Base-by-base conservation (phyloP, 1,140 invertebrate species). In the Archivesica marissinica region DNA sequence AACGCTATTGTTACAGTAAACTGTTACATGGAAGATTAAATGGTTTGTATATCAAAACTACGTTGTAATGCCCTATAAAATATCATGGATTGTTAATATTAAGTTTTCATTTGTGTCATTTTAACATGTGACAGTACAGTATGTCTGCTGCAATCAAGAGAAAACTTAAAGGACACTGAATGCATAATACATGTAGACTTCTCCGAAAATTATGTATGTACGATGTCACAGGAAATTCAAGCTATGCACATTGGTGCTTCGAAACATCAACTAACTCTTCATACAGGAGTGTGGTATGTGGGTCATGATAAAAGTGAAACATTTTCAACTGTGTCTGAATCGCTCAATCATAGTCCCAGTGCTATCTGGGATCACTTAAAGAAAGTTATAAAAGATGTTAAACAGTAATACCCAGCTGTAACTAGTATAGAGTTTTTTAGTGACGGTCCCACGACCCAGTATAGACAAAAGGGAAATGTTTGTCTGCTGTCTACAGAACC, bases 371-470 rank as follows among this genome's bases (percentile, higher is more conserved):
- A 59, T 1, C 52, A 88, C 59, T 13, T 88, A 41, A 66, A 75
- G 25, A 50, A 85, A 41, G 35, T 88, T 20, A 56, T 56, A 4
- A 56, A 11, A n/a, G 7, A 56, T 25, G 28, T 56, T 25, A 47
- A 87, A 28, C 33, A 87, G 30, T 41, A 84, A 17, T 64, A 86
- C 25, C 70, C 56, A 35, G 20, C 23, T 20, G 66, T 87, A 9
- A 33, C 75, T 2, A 85, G n/a, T 11, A 15, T 88, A 35, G 72
- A 89, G 38, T 88, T 89, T 66, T 61, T 85, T 23, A 70, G 38
- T 64, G 88, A 88, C 78, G 77, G 80, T 9, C 88, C 88, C 70
- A 83, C 64, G 20, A 30, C 77, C 4, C 89, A 88, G 54, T 88
- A 90, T 59, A 54, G 85, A 50, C 74, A 86, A 66, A 88, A 87